Conservation (phyloP, 2,113 vertebrate species). For the Oncorhynchus masou region DNA sequence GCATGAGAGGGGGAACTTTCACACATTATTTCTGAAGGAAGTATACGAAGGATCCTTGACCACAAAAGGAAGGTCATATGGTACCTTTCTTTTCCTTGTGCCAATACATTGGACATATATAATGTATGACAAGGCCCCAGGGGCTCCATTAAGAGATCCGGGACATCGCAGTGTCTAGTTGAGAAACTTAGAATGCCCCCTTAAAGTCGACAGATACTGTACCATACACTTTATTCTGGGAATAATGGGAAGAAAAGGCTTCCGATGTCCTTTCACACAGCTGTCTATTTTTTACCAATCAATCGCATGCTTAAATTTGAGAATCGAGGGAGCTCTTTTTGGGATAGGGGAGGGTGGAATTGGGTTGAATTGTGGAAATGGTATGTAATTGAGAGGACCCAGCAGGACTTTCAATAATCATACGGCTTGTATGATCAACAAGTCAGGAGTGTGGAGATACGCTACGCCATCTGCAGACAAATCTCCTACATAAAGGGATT, state of each 20-base stretch:
- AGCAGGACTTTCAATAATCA: constrained; percentile 28
- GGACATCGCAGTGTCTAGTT: constrained; percentile 37
- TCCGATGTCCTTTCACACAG: constrained; percentile 10
- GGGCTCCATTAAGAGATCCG: constrained; percentile 51
- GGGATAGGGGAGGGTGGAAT: background rate
- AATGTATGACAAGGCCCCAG: constrained; percentile 51
- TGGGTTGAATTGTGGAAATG: constrained; percentile 31
- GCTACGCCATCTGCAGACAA: constrained; percentile 30
- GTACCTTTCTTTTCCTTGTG: constrained; percentile 23
- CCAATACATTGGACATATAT: constrained; percentile 62
- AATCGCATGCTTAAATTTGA: constrained; percentile 8
- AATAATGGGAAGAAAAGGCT: constrained; percentile 41
- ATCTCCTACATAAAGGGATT: constrained; percentile 33
- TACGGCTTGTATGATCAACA: constrained; percentile 28
- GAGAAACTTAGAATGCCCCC: constrained; percentile 40
- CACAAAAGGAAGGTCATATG: constrained; percentile 26
- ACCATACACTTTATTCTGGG: constrained; percentile 3
- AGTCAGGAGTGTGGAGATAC: constrained; percentile 21
- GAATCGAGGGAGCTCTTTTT: constrained; percentile 1
- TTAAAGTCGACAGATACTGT: constrained; percentile 22
- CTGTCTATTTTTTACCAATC: constrained; percentile 32
- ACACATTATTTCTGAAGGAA: constrained; percentile 8
- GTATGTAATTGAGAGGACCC: constrained; percentile 54
- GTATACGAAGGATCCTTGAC: constrained; percentile 3
- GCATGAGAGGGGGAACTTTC: constrained; percentile 17